phyloP scores from a whole-genome alignment of 2,888 invertebrate species.

The Andricus quercusramuli region DNA sequence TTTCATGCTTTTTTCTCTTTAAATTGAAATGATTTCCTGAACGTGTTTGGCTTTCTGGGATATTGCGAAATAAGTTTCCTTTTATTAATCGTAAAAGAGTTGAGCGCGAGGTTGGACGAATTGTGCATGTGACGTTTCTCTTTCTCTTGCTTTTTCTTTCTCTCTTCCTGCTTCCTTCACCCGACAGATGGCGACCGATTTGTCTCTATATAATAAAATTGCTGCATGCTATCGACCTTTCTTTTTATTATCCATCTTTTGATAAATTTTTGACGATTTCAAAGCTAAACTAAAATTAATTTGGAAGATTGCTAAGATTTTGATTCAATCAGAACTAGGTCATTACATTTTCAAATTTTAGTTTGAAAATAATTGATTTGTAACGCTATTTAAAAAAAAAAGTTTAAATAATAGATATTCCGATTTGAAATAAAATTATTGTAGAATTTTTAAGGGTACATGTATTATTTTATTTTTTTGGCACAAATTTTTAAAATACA shows the following conservation, averaged over 20 bases:
- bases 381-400: too few species aligned
- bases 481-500: too few species aligned
- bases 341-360: too few species aligned
- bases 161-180: conserved; percentile 16
- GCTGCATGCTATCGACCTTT: conserved; percentile 19
- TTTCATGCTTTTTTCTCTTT: background rate
- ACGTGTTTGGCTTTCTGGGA: background rate
- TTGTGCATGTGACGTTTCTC: conserved; percentile 40
- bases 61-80: conserved; percentile 15
- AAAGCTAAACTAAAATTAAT: conserved; percentile 18
- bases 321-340: too few species aligned
- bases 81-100: conserved; percentile 30
- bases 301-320: background rate
- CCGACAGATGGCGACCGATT: conserved; percentile 30
- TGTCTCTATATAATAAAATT: conserved; percentile 33
- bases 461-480: too few species aligned
- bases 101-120: conserved; percentile 12
- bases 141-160: conserved; percentile 6
- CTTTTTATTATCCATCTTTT: conserved; percentile 43
- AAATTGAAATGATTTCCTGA: background rate
- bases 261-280: conserved; percentile 46
- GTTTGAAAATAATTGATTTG: too few species aligned
- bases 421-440: too few species aligned
- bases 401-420: too few species aligned
- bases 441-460: too few species aligned